phyloP scores from a whole-genome alignment of 2,888 invertebrate species.

The Mellilla xanthometata region DNA sequence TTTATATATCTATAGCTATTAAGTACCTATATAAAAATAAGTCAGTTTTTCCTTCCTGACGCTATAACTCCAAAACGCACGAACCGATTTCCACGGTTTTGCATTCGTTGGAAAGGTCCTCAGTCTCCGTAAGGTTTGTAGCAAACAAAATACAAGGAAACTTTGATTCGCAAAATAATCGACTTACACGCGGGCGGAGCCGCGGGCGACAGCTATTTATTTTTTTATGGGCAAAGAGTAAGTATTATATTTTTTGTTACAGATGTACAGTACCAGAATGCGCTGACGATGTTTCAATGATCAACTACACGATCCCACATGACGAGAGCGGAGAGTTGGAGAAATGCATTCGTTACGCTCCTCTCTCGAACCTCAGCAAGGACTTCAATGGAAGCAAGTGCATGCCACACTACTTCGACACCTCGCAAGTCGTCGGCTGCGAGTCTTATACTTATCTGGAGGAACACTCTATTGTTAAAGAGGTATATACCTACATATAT shows the following conservation, averaged over 20 bases:
- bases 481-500: conserved; percentile 49
- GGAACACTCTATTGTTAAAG: conserved; percentile 72
- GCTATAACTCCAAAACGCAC: no score
- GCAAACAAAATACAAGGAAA: no score
- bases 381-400: conserved; percentile 50
- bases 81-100: no score
- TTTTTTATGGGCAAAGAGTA: no score
- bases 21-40: no score
- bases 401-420: conserved; percentile 60
- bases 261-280: conserved; percentile 74
- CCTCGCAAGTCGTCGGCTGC: conserved; percentile 57
- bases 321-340: conserved; percentile 52
- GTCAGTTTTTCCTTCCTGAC: no score
- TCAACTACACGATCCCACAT: conserved; percentile 68
- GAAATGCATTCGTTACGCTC: conserved; percentile 65
- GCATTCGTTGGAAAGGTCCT: no score
- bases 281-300: conserved; percentile 42
- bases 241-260: conserved; percentile 32
- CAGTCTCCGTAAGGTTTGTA: no score
- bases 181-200: no score
- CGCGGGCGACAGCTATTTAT: no score
- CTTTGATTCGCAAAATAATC: no score
- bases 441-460: conserved; percentile 67
- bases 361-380: conserved; percentile 45
- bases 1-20: no score